phyloP scores from a whole-genome alignment of 1,140 invertebrate genomes.

The Zaprionus taronus region DNA sequence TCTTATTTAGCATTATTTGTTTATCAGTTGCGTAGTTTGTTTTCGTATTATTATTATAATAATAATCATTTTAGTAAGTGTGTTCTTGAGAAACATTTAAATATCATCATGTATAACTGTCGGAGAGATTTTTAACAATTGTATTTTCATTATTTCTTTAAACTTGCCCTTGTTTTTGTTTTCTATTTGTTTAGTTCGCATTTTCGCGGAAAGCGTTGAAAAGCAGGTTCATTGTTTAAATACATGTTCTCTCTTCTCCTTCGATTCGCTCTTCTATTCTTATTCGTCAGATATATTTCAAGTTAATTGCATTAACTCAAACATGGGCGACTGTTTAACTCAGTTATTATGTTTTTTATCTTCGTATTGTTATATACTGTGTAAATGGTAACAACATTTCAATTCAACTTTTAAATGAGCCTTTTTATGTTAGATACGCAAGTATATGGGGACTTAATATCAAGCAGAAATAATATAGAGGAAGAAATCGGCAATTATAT shows the following conservation, averaged over 20 bases:
- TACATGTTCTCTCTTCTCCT: neutral
- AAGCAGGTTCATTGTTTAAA: slow-evolving; percentile 35
- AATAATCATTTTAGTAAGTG: slow-evolving; percentile 49
- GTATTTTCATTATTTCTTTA: slow-evolving; percentile 44
- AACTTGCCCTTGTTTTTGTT: slow-evolving; percentile 14
- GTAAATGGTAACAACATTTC: slow-evolving; percentile 64
- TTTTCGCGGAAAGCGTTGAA: slow-evolving; percentile 43
- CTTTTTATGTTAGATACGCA: slow-evolving; percentile 14
- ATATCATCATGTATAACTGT: slow-evolving; percentile 51
- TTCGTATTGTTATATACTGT: slow-evolving; percentile 41
- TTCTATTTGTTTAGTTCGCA: slow-evolving; percentile 12
- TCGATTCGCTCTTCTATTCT: neutral
- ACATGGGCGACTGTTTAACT: slow-evolving; percentile 61
- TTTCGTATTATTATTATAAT: slow-evolving; percentile 30
- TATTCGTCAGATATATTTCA: slow-evolving; percentile 27
- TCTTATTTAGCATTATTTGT: slow-evolving; percentile 25
- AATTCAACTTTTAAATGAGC: slow-evolving; percentile 55
- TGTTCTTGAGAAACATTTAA: slow-evolving; percentile 68
- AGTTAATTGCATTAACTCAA: slow-evolving; percentile 79
- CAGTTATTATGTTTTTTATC: slow-evolving; percentile 36
- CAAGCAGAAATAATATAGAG: neutral
- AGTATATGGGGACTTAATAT: neutral
- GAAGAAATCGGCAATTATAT: neutral
- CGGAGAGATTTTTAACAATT: slow-evolving; percentile 57
- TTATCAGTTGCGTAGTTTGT: slow-evolving; percentile 62